Percentiles rank a stretch among this genome's conserved stretches.
These are phyloP conservation scores for Oncorhynchus masou DNA, from an alignment of 2,113 vertebrate species.

Conservation along the genomic window DNA sequence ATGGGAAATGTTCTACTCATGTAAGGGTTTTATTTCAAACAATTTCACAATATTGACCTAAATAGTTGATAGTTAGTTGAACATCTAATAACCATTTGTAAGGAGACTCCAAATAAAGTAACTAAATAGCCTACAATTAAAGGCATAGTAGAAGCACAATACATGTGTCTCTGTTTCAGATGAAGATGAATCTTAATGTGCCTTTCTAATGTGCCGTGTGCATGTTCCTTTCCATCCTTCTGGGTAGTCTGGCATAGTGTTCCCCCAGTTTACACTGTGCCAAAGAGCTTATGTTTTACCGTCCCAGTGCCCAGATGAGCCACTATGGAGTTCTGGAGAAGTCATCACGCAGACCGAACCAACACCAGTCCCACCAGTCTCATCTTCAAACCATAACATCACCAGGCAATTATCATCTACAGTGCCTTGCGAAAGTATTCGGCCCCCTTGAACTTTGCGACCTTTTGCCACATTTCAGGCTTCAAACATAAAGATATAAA, in stretches of 20 bases:
- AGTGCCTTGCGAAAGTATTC: no score
- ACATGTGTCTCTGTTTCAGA: background rate
- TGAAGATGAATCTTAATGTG: background rate
- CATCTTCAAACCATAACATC: constrained; percentile 48
- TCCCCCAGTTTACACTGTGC: constrained; percentile 10
- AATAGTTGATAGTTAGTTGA: no score
- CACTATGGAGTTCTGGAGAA: constrained; percentile 38
- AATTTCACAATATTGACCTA: no score
- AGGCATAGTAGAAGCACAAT: background rate
- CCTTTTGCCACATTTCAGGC: no score
- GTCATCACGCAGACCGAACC: constrained; percentile 26
- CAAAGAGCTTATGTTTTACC: background rate
- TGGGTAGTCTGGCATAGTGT: constrained; percentile 18
- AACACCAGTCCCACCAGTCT: constrained; percentile 13
- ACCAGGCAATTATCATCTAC: constrained; percentile 64
- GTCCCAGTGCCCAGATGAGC: constrained; percentile 10
- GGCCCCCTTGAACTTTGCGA: no score
- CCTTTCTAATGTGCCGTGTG: constrained; percentile 27
- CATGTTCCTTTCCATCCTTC: constrained; percentile 44
- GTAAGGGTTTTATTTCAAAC: no score
- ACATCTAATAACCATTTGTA: no score
- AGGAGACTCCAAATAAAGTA: no score
- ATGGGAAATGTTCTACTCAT: background rate
- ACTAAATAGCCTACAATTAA: background rate
- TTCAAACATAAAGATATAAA: no score